Evolutionary conservation across 2,888 invertebrate species (phyloP).

Genomic region (Cerceris rybyensis): DNA sequence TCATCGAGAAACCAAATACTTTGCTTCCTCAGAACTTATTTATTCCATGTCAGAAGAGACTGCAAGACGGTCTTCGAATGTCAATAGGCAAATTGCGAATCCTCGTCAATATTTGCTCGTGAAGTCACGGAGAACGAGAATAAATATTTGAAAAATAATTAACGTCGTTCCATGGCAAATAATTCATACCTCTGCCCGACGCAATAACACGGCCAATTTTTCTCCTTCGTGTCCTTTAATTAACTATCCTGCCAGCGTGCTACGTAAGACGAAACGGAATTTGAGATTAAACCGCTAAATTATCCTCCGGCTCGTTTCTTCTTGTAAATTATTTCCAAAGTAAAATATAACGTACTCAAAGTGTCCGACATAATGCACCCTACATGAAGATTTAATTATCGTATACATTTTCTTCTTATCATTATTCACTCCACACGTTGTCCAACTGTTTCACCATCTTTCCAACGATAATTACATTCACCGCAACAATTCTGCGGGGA

Average conservation of each 20-base stretch:
- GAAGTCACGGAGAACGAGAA: background rate
- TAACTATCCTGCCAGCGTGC: background rate
- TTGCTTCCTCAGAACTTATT: background rate
- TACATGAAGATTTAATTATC: too few species aligned
- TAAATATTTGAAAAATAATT: slow-evolving; percentile 5
- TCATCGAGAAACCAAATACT: background rate
- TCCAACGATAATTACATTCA: too few species aligned
- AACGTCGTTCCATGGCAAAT: background rate
- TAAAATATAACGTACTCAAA: too few species aligned
- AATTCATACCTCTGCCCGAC: background rate
- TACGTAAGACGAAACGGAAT: too few species aligned
- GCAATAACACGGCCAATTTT: background rate
- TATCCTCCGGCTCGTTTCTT: too few species aligned
- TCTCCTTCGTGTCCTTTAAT: background rate
- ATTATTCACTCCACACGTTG: too few species aligned
- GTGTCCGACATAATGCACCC: too few species aligned
- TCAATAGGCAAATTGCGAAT: background rate
- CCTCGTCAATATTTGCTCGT: background rate
- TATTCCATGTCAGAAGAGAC: background rate
- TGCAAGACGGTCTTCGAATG: background rate
- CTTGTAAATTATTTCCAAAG: too few species aligned
- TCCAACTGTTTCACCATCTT: too few species aligned
- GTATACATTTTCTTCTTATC: too few species aligned
- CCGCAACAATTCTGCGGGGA: too few species aligned
- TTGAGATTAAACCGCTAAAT: too few species aligned